A percentile compares a stretch with the other conserved stretches of the same genome.
Evolutionary conservation across 1,140 invertebrate genomes (phyloP).

Genomic region (Gonioctena quinquepunctata): DNA sequence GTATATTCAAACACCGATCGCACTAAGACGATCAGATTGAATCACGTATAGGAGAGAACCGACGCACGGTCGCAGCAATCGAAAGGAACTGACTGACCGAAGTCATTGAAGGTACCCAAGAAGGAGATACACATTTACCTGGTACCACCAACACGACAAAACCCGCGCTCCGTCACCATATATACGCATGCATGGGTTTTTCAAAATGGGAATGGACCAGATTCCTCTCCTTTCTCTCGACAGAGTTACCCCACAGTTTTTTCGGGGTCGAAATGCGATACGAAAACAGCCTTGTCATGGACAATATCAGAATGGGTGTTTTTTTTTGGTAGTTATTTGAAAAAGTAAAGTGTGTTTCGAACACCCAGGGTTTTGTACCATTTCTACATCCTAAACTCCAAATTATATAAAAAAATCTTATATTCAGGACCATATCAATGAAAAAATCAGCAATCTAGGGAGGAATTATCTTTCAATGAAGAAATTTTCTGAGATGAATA

Average conservation of each 20-base stretch:
- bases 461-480: too few relatives aligned
- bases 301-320: too few relatives aligned
- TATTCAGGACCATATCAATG: too few relatives aligned
- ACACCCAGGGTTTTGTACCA: too few relatives aligned
- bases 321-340: too few relatives aligned
- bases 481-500: too few relatives aligned
- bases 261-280: too few relatives aligned
- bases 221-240: slow-evolving; percentile 4
- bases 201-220: slow-evolving; percentile 19
- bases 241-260: not conserved
- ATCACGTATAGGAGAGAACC: not conserved
- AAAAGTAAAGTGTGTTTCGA: too few relatives aligned
- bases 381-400: too few relatives aligned
- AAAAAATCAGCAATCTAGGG: too few relatives aligned
- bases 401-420: too few relatives aligned
- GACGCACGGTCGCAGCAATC: slow-evolving; percentile 3
- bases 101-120: slow-evolving; percentile 41
- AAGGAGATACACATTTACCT: slow-evolving; percentile 30
- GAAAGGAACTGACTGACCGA: slow-evolving; percentile 18
- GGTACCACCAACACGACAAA: slow-evolving; percentile 34
- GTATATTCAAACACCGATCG: slow-evolving; percentile 19
- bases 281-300: too few relatives aligned
- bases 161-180: slow-evolving; percentile 29
- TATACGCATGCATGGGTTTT: slow-evolving; percentile 1
- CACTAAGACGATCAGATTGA: slow-evolving; percentile 3